A percentile compares a stretch with the other conserved stretches of the same genome.
Conservation (phyloP, 2,797 vertebrate species). For the Petrocephalus sullivani region DNA sequence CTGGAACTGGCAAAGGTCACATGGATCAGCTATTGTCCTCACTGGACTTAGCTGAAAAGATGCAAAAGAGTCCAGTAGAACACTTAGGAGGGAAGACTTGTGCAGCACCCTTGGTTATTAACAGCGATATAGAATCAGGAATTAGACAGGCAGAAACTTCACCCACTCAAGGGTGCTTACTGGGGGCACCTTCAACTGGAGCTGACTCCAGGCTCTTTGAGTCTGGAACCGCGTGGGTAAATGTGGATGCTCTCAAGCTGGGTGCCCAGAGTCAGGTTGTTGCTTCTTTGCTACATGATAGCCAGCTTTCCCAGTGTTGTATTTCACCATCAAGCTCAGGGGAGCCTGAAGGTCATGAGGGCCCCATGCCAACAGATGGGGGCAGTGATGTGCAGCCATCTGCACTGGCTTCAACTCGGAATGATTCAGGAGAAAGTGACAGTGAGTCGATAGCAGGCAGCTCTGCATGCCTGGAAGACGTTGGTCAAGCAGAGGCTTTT, state of each 20-base stretch:
- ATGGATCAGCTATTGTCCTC: not conserved
- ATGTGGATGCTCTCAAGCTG: not conserved
- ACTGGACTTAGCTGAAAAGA: not conserved
- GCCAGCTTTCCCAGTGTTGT: conserved; percentile 3
- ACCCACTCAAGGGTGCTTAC: not conserved
- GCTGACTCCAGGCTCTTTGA: not conserved
- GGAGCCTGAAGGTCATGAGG: conserved; percentile 1
- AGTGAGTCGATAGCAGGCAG: not conserved
- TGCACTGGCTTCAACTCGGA: not conserved
- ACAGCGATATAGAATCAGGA: not conserved
- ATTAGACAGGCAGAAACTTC: conserved; percentile 17
- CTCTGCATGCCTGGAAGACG: not conserved
- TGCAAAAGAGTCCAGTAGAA: not conserved
- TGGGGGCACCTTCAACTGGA: conserved; percentile 19
- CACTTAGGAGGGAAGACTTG: not conserved
- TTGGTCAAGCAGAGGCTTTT: conserved; percentile 25
- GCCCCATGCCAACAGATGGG: not conserved
- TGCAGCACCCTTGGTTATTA: not conserved
- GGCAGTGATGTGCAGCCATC: not conserved
- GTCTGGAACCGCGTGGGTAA: not conserved
- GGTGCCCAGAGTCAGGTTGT: not conserved
- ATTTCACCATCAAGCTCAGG: not conserved
- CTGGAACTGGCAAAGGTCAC: conserved; percentile 17
- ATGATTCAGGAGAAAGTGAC: not conserved
- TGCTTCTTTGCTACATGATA: not conserved